Conservation (phyloP, 2,888 invertebrate genomes). For the Pristionchus exspectatus region DNA sequence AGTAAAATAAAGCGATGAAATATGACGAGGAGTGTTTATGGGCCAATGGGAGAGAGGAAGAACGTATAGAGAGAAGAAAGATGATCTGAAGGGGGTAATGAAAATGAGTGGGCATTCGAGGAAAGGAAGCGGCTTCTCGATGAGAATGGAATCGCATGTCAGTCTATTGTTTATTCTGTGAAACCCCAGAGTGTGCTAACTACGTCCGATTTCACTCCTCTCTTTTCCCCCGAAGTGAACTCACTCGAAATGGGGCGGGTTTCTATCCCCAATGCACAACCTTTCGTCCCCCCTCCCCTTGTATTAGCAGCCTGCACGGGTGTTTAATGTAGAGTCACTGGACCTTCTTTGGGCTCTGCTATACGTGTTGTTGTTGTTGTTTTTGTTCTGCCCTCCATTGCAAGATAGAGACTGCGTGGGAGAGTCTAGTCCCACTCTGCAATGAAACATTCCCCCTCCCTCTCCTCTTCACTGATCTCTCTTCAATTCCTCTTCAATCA, state of each 20-base stretch:
- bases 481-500: not conserved
- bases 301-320: not conserved
- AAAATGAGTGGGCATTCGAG: not conserved
- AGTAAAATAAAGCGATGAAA: conserved; percentile 16
- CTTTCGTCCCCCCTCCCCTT: not conserved
- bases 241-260: not conserved
- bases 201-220: not conserved
- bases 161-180: not conserved
- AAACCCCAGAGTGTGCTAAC: conserved; percentile 34
- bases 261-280: conserved; percentile 1
- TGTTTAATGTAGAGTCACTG: not conserved
- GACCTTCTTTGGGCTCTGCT: not conserved
- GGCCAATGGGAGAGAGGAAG: not conserved
- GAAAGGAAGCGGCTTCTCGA: not conserved
- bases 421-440: conserved; percentile 21
- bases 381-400: not conserved
- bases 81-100: conserved; percentile 31
- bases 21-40: conserved; percentile 18
- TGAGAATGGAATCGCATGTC: not conserved
- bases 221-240: not conserved
- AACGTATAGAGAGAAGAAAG: conserved; percentile 6
- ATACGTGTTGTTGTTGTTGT: not conserved
- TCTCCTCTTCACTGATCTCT: not conserved
- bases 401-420: not conserved
- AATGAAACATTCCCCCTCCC: not conserved